Base-by-base conservation (phyloP, 2,888 invertebrate species). In the Pristionchus fissidentatus region DNA sequence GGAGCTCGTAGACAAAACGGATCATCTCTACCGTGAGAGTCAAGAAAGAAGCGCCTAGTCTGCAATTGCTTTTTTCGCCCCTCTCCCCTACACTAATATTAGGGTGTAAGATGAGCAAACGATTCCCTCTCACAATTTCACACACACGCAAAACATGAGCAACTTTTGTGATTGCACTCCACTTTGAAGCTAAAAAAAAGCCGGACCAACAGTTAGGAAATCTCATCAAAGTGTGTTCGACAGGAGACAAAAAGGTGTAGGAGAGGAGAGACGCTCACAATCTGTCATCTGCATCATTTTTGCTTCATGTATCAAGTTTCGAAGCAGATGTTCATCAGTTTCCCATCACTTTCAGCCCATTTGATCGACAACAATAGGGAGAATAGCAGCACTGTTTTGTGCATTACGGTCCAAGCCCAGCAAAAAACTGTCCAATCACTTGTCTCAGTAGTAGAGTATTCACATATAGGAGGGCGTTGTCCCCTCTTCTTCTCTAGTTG, bases 11-110 rank as follows among this genome's bases (percentile, higher is more conserved):
- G 79, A 35, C 41, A 60, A 32, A 79, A 41, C n/a, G 75, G 75
- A 49, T 49, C 55, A 55, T 55, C 55, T 55, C 55, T 55, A 15
- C n/a, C 55, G 22, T n/a, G n/a, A 13, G 13, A 13, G n/a, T 70
- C 70, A 70, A 70, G n/a, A n/a, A n/a, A n/a, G n/a, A n/a, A n/a
- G n/a, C n/a, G 70, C 70, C n/a, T 43, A 43, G 70, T 70, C 70
- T 70, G 8, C 70, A 41, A 70, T 62, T 62, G 62, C 70, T 70
- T 70, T 70, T 70, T 70, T 70, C 62, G 41, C 70, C 41, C 1
- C 22, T 38, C 52, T 66, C 49, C 13, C 5, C 38, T 32, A 29
- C 49, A n/a, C 55, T 77, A 52, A 49, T 77, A 49, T 77, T 52
- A 52, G 73, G 46, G 49, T 32, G 43, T 7, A 43, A 8, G 75